Conservation (phyloP, 2,888 invertebrate genomes). For the Sinodicranocentrus sp. region DNA sequence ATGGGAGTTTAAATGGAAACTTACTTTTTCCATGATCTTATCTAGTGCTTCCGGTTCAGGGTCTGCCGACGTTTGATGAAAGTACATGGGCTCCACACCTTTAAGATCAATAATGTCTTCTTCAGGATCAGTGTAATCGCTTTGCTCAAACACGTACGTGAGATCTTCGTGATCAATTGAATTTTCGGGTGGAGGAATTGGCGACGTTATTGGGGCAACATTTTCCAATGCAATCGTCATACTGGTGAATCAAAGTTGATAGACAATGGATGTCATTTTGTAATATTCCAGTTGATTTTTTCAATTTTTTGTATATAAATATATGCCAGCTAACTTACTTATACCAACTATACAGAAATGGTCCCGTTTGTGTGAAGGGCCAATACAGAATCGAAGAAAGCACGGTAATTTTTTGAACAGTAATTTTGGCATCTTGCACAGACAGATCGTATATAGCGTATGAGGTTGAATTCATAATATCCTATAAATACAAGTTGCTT, state of each 20-base stretch:
- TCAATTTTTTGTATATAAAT: neutral
- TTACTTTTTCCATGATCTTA: conserved; percentile 68
- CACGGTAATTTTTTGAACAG: conserved; percentile 66
- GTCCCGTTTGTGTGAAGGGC: conserved; percentile 74
- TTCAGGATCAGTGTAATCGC: conserved; percentile 73
- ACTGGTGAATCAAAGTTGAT: conserved; percentile 55
- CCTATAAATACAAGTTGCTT: conserved; percentile 55
- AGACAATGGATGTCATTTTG: neutral
- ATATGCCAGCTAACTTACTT: conserved; percentile 66
- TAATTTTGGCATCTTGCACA: conserved; percentile 49
- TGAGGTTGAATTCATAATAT: conserved; percentile 74
- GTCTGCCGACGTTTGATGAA: conserved; percentile 73
- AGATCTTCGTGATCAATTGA: conserved; percentile 74
- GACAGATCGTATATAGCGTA: conserved; percentile 74
- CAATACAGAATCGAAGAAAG: conserved; percentile 75
- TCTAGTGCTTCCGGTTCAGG: conserved; percentile 67
- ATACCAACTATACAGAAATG: conserved; percentile 74
- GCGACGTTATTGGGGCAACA: conserved; percentile 49
- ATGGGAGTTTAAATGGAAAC: no score
- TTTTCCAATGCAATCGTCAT: conserved; percentile 70
- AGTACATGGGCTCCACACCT: conserved; percentile 70
- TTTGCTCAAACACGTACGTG: conserved; percentile 75
- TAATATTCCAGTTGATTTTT: neutral
- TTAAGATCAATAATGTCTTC: conserved; percentile 74
- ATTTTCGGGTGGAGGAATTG: conserved; percentile 71